Conservation (phyloP, 2,797 vertebrate genomes). For the Anabacerthia variegaticeps region DNA sequence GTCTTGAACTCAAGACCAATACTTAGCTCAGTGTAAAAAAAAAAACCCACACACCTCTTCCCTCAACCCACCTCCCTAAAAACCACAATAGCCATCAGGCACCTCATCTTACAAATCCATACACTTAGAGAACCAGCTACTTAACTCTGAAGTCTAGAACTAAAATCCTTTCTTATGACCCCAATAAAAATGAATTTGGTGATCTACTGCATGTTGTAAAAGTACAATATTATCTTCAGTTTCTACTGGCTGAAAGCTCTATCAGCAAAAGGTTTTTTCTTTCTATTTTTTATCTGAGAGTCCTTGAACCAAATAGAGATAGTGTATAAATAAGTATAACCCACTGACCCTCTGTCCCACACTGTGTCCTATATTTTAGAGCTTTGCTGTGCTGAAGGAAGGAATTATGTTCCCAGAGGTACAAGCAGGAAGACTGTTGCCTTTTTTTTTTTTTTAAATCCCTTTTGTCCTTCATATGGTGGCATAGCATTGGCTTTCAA, state of each 20-base stretch:
- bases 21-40: not conserved
- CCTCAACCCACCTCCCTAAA: rapidly evolving
- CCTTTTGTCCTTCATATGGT: slow-evolving; percentile 2
- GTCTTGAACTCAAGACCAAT: not conserved
- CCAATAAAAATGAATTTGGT: slow-evolving; percentile 49
- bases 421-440: not conserved
- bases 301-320: slow-evolving; percentile 62
- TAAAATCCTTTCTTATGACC: slow-evolving; percentile 36
- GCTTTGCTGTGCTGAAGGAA: slow-evolving; percentile 24
- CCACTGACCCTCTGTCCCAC: slow-evolving; percentile 51
- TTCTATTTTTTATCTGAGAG: slow-evolving; percentile 25
- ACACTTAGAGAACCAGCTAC: not conserved
- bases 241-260: slow-evolving; percentile 8
- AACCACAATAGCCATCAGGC: not conserved
- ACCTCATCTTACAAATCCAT: not conserved
- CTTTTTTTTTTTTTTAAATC: not conserved
- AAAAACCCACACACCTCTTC: rapidly evolving
- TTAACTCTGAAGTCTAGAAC: not conserved
- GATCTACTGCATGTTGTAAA: slow-evolving; percentile 40
- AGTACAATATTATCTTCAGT: slow-evolving; percentile 7
- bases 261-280: not conserved
- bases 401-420: not conserved
- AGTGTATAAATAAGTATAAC: slow-evolving; percentile 58
- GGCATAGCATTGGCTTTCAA: not conserved
- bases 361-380: slow-evolving; percentile 57